Conservation (phyloP, 2,113 vertebrate genomes). For the Acrocephalus arundinaceus region DNA sequence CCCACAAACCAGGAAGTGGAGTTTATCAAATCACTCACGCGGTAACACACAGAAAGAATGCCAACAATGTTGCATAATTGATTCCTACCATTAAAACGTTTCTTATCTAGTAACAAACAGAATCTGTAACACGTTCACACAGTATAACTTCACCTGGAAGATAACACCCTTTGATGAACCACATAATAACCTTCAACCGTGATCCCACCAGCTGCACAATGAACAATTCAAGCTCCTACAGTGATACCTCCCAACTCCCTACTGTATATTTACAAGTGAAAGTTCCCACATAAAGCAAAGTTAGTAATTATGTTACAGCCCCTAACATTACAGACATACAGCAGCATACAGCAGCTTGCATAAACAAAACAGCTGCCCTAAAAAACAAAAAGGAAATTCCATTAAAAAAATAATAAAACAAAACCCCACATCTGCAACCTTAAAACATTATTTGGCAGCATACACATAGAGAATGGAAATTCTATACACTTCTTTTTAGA, state of each 20-base stretch:
- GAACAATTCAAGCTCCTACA: background rate
- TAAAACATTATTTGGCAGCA: background rate
- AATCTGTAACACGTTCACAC: background rate
- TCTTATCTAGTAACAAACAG: background rate
- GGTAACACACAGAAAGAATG: background rate
- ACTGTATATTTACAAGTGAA: background rate
- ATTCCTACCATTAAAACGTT: background rate
- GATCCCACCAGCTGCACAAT: background rate
- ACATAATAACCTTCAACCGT: background rate
- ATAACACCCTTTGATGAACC: background rate
- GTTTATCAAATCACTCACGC: background rate
- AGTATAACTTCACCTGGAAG: background rate
- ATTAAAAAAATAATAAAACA: background rate
- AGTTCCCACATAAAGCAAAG: background rate
- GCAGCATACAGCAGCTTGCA: background rate
- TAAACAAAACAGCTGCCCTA: background rate
- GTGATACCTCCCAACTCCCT: background rate
- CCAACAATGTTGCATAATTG: background rate
- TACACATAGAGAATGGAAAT: background rate
- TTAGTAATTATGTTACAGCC: background rate
- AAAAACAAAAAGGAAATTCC: background rate
- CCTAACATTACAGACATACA: background rate
- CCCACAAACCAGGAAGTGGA: background rate
- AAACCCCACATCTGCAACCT: background rate
- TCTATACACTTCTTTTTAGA: background rate